Conservation (phyloP, 2,888 invertebrate genomes). For the Meiosimyza decipiens region DNA sequence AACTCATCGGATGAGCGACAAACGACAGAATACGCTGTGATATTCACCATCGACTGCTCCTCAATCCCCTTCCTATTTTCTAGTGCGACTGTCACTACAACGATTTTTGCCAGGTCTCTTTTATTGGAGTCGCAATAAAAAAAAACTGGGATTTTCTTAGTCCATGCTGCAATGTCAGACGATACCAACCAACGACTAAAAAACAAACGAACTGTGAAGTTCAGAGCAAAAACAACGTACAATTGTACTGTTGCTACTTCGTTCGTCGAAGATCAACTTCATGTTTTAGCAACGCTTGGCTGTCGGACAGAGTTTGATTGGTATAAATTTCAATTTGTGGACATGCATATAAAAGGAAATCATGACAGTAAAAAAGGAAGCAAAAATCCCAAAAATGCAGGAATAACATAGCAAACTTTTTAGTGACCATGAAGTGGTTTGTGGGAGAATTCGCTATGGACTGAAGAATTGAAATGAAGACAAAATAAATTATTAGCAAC, state of each 20-base stretch:
- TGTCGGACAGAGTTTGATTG: constrained; percentile 30
- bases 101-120: constrained; percentile 4
- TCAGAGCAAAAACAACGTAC: no score
- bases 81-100: neutral
- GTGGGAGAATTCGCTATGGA: no score
- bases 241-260: neutral
- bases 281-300: constrained; percentile 33
- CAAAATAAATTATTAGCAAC: no score
- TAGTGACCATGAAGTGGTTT: no score
- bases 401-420: no score
- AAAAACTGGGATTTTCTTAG: constrained; percentile 1
- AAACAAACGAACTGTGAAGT: no score
- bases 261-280: neutral
- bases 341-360: neutral
- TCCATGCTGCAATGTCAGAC: no score
- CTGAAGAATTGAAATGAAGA: no score
- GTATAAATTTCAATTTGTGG: constrained; percentile 36
- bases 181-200: no score
- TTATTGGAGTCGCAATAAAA: constrained; percentile 14
- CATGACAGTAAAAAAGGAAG: neutral
- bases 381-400: no score
- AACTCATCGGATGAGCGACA: constrained; percentile 4
- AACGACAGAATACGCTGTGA: neutral
- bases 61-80: neutral
- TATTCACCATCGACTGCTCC: neutral